Percentiles rank a stretch among this genome's conserved stretches.
Conservation (phyloP, 1,140 invertebrate species). For the Temnothorax longispinosus region DNA sequence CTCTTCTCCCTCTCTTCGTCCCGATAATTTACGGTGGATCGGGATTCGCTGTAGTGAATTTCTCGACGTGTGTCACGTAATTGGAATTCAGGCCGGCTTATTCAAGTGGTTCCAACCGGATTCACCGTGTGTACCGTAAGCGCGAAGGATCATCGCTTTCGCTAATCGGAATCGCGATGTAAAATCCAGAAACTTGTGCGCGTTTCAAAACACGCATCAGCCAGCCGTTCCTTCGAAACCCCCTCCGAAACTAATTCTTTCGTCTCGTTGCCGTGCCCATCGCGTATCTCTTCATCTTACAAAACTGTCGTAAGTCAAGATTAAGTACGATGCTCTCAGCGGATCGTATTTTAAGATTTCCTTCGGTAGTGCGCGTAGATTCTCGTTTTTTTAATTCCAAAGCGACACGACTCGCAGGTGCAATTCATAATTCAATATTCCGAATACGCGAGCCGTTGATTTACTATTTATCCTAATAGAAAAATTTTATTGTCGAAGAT, state of each 20-base stretch:
- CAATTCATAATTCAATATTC: background rate
- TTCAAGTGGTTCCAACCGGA: constrained; percentile 29
- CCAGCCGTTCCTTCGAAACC: background rate
- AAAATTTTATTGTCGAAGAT: background rate
- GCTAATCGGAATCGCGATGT: constrained; percentile 35
- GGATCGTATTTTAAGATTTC: constrained; percentile 21
- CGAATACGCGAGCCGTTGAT: background rate
- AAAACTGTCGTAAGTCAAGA: constrained; percentile 30
- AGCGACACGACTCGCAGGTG: background rate
- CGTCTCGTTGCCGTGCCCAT: background rate
- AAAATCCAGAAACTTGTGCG: background rate
- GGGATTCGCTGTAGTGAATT: constrained; percentile 39
- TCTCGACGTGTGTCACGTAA: constrained; percentile 61
- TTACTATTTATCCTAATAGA: background rate
- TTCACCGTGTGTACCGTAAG: constrained; percentile 7
- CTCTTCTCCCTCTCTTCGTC: background rate
- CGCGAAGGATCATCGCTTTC: constrained; percentile 12
- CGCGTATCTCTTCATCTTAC: constrained; percentile 12
- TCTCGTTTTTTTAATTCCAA: background rate
- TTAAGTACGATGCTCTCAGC: constrained; percentile 29
- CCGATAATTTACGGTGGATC: constrained; percentile 53
- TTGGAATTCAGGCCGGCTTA: constrained; percentile 58
- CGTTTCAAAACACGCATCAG: background rate
- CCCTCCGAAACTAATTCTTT: background rate
- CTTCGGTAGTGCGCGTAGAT: background rate